A percentile compares a stretch with the other conserved stretches of the same genome.
Evolutionary conservation across 2,888 invertebrate genomes (phyloP).

Genomic region (Erebia epiphron): DNA sequence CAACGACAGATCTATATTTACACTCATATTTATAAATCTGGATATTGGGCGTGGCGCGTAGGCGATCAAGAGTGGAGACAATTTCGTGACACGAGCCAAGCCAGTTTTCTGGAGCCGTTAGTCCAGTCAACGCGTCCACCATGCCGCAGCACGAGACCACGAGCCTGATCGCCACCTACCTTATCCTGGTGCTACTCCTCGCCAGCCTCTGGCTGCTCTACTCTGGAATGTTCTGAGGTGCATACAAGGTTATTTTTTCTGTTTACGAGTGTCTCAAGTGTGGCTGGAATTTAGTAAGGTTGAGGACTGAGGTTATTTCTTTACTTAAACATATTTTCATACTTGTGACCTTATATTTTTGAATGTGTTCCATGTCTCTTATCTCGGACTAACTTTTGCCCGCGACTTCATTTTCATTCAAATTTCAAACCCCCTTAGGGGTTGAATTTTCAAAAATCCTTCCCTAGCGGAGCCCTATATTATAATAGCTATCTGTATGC

Average conservation of each 20-base stretch:
- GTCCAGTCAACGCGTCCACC: slow-evolving; percentile 66
- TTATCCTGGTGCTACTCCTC: slow-evolving; percentile 86
- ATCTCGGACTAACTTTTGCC: too few relatives aligned
- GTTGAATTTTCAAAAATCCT: too few relatives aligned
- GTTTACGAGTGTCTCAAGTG: background rate
- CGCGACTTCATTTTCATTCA: too few relatives aligned
- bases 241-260: slow-evolving; percentile 29
- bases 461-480: too few relatives aligned
- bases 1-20: slow-evolving; percentile 58
- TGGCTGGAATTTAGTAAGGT: too few relatives aligned
- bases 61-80: slow-evolving; percentile 53
- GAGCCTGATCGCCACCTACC: slow-evolving; percentile 87
- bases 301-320: background rate
- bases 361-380: background rate
- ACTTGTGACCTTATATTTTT: background rate
- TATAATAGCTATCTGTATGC: too few relatives aligned
- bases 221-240: slow-evolving; percentile 84
- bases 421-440: too few relatives aligned
- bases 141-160: slow-evolving; percentile 85
- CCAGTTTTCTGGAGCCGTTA: slow-evolving; percentile 68
- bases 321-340: background rate
- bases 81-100: slow-evolving; percentile 53
- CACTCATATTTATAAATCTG: slow-evolving; percentile 67
- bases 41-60: slow-evolving; percentile 62
- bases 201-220: slow-evolving; percentile 87